phyloP scores from a whole-genome alignment of 2,888 invertebrate genomes.

The Silvanus unidentatus region DNA sequence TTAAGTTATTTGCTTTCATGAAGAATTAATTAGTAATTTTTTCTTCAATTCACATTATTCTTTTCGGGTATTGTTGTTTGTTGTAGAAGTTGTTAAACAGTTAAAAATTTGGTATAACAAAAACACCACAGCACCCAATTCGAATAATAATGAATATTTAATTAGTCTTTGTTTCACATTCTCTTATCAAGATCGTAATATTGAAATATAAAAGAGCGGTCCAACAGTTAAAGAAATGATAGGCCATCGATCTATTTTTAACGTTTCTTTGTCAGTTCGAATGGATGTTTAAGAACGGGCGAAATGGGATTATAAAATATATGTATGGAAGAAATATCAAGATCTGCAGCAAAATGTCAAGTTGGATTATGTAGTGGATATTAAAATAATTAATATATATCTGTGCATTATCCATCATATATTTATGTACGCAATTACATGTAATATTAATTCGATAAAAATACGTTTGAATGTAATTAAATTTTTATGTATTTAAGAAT shows the following conservation, averaged over 20 bases:
- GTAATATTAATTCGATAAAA: neutral
- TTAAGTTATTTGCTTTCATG: too few relatives aligned
- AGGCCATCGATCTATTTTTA: slow-evolving; percentile 2
- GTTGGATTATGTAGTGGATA: neutral
- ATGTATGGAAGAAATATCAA: neutral
- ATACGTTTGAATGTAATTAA: neutral
- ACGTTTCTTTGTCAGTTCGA: neutral
- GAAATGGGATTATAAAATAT: neutral
- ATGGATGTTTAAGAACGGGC: neutral
- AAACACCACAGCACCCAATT: too few relatives aligned
- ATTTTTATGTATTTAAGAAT: neutral
- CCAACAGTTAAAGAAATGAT: neutral
- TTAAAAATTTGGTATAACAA: too few relatives aligned
- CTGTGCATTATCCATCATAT: neutral
- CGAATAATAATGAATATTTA: too few relatives aligned
- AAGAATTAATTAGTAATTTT: too few relatives aligned
- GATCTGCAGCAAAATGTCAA: slow-evolving; percentile 2
- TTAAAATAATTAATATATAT: neutral
- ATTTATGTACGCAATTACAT: neutral
- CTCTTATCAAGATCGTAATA: too few relatives aligned
- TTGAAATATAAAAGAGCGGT: too few relatives aligned
- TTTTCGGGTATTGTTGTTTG: too few relatives aligned
- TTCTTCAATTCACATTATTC: too few relatives aligned
- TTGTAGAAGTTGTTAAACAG: too few relatives aligned
- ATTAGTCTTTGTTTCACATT: too few relatives aligned